Evolutionary conservation across 2,888 invertebrate species (phyloP).

Genomic region (Ganaspis brasiliensis): DNA sequence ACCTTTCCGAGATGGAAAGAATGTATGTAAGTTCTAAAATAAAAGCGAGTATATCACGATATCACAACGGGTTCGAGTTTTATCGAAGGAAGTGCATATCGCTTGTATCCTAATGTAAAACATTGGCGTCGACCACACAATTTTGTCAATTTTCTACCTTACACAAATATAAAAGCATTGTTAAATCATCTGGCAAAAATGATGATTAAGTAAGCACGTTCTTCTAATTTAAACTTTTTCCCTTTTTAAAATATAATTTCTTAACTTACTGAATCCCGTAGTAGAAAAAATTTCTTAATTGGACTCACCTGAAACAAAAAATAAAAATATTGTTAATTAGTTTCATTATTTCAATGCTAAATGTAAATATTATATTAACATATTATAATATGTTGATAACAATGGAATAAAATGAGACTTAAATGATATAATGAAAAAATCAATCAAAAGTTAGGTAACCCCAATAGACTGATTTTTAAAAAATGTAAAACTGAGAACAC

Average conservation of each 20-base stretch:
- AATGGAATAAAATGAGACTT: too few species aligned
- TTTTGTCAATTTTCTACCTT: neutral
- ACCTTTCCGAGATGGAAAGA: slow-evolving; percentile 27
- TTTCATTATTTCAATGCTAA: too few species aligned
- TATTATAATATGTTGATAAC: too few species aligned
- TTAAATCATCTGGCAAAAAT: neutral
- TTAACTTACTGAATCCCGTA: too few species aligned
- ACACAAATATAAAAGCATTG: neutral
- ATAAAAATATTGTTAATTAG: too few species aligned
- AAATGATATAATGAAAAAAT: neutral
- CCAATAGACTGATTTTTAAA: neutral
- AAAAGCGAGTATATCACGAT: slow-evolving; percentile 38
- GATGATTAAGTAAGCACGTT: neutral
- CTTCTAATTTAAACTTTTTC: neutral
- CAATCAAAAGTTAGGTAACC: neutral
- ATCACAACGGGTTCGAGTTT: slow-evolving; percentile 30
- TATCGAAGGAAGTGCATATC: slow-evolving; percentile 37
- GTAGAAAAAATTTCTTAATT: too few species aligned
- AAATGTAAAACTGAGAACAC: neutral
- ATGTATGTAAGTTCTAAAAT: slow-evolving; percentile 37
- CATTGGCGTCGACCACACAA: slow-evolving; percentile 10
- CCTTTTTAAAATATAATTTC: too few species aligned
- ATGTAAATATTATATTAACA: too few species aligned
- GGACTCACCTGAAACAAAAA: too few species aligned
- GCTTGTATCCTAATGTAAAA: slow-evolving; percentile 29